A percentile compares a stretch with the other conserved stretches of the same genome.
These are phyloP conservation scores for Anabacerthia variegaticeps DNA, from an alignment of 2,797 vertebrate genomes.

Conservation along the genomic window DNA sequence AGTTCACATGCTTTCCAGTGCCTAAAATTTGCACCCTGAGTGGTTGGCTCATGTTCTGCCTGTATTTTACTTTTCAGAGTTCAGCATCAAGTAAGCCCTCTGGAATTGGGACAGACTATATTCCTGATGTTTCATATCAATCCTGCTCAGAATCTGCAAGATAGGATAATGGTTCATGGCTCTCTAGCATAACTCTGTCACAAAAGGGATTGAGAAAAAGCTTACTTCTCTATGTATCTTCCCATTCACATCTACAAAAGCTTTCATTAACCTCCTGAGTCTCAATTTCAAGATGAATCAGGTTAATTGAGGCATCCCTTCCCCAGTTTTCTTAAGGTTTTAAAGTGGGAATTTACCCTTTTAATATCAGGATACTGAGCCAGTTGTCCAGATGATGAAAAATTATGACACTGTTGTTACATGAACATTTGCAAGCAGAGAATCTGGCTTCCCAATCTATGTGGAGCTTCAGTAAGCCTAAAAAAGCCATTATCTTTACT, in stretches of 20 bases:
- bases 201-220: background rate
- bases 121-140: background rate
- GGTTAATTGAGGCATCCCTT: background rate
- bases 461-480: background rate
- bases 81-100: background rate
- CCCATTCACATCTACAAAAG: background rate
- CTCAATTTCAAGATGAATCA: background rate
- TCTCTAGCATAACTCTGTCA: background rate
- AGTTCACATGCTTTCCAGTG: background rate
- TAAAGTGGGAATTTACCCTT: background rate
- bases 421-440: background rate
- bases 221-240: background rate
- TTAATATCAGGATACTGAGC: background rate
- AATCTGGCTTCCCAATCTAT: background rate
- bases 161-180: background rate
- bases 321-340: background rate
- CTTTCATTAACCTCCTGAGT: background rate
- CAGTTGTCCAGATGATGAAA: background rate
- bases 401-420: background rate
- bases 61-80: background rate
- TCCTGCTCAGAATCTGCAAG: background rate
- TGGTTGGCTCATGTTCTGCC: background rate
- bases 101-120: background rate
- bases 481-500: conserved; percentile 20
- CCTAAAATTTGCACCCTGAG: background rate